These are phyloP conservation scores for Euproctis similis DNA, from an alignment of 2,888 invertebrate genomes.

Conservation along the genomic window DNA sequence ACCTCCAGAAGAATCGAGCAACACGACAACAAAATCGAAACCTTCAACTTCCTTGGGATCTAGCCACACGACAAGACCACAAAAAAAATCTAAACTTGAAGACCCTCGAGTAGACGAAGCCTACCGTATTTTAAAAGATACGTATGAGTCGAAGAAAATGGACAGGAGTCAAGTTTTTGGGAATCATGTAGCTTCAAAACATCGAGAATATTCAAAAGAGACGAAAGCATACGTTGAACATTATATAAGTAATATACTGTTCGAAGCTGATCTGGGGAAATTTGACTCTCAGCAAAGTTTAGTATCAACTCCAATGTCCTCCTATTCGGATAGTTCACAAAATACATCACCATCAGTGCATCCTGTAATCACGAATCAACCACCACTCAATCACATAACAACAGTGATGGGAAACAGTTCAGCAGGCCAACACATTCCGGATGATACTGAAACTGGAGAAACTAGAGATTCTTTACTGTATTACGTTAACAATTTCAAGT, in stretches of 20 bases:
- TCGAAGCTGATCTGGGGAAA: conserved; percentile 11
- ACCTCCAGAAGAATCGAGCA: too few species aligned
- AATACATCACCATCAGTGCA: too few species aligned
- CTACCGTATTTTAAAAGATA: too few species aligned
- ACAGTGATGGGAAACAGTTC: too few species aligned
- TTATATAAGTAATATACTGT: conserved; percentile 12
- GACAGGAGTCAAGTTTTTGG: conserved; percentile 11
- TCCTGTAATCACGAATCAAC: too few species aligned
- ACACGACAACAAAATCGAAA: too few species aligned
- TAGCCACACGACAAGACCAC: too few species aligned
- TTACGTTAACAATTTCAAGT: neutral
- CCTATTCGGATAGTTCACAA: too few species aligned
- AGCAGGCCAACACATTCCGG: conserved; percentile 1
- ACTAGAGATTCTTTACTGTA: neutral
- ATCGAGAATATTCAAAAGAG: conserved; percentile 10
- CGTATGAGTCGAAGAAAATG: conserved; percentile 11
- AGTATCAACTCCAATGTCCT: too few species aligned
- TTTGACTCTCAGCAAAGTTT: conserved; percentile 9
- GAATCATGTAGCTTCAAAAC: conserved; percentile 11
- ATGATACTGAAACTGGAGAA: neutral
- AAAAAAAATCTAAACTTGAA: too few species aligned
- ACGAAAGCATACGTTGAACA: conserved; percentile 11
- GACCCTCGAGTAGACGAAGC: neutral
- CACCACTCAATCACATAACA: too few species aligned
- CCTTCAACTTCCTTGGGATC: too few species aligned